These are phyloP conservation scores for Ctena decussata DNA, from an alignment of 2,888 invertebrate genomes.

Conservation along the genomic window DNA sequence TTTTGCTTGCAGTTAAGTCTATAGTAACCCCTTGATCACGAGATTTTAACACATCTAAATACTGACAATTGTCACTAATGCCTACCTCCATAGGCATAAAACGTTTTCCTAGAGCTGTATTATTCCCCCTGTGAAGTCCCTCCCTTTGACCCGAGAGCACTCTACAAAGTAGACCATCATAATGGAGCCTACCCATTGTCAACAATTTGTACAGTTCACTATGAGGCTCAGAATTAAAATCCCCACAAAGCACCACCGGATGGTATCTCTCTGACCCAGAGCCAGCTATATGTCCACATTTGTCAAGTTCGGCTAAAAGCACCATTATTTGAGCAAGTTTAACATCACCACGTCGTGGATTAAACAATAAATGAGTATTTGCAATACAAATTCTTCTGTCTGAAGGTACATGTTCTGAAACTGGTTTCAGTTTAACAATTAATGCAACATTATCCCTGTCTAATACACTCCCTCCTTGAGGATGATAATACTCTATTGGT, in stretches of 20 bases:
- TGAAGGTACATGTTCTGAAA: slow-evolving; percentile 25
- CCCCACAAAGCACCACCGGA: slow-evolving; percentile 96
- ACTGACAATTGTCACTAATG: slow-evolving; percentile 88
- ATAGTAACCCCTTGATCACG: not conserved
- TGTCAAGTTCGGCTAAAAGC: slow-evolving; percentile 94
- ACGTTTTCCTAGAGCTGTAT: slow-evolving; percentile 42
- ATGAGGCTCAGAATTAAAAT: slow-evolving; percentile 94
- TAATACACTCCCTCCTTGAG: slow-evolving; percentile 88
- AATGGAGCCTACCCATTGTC: slow-evolving; percentile 89
- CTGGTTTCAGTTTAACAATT: slow-evolving; percentile 90
- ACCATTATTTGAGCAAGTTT: slow-evolving; percentile 95
- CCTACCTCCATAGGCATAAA: slow-evolving; percentile 86
- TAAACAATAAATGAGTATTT: slow-evolving; percentile 98
- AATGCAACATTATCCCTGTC: slow-evolving; percentile 96
- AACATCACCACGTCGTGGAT: slow-evolving; percentile 95
- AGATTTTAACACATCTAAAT: slow-evolving; percentile 36
- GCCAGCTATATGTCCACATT: slow-evolving; percentile 88
- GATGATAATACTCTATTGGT: slow-evolving; percentile 90
- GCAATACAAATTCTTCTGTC: slow-evolving; percentile 91
- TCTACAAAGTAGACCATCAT: slow-evolving; percentile 80
- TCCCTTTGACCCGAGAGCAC: slow-evolving; percentile 86
- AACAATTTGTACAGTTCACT: slow-evolving; percentile 92
- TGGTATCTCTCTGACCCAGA: slow-evolving; percentile 87
- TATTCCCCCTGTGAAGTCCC: slow-evolving; percentile 65
- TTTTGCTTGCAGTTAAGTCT: not conserved